Evolutionary conservation across 2,888 invertebrate species (phyloP), one percentile per base, ranked within the genome.

Genomic region (Andrena haemorrhoa): DNA sequence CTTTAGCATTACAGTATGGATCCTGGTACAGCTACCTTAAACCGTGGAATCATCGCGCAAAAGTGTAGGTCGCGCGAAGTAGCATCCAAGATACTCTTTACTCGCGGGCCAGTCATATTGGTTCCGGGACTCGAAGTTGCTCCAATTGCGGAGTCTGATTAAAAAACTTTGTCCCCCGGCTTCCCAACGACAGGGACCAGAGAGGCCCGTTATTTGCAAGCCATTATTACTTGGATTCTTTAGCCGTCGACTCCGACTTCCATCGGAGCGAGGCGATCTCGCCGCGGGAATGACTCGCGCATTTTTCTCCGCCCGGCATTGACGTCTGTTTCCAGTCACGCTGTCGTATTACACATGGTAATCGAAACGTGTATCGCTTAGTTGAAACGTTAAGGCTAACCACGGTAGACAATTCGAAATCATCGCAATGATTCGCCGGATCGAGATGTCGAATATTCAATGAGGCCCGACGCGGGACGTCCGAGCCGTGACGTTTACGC

Each of bases 361-460:
- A 79, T 82, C 65, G 53, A 26, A 16, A 33, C 29, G 72, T 26
- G 49, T 63, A 47, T 31, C 63, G 53, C 6, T 63, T 68, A 73
- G 75, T 75, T 69, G 80, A 65, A 74, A 72, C 73, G 72, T 87
- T 76, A 81, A 79, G 65, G 81, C 35, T 47, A 63, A 16, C 51
- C 51, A 3, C 51, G 71, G 61, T 70, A 58, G 68, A 78, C 76
- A 69, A 83, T 83, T 77, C 83, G 60, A 75, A 86, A 87, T 83
- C 83, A 69, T 83, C 80, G 75, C 69, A 58, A 81, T 79, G 80
- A 80, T 83, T 85, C 86, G 72, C 78, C 80, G 83, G 75, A 81
- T 77, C 84, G 71, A 82, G 78, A 77, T 72, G 66, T 80, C 82
- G 76, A 70, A 76, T 75, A 72, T 76, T 75, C 79, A 82, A 75